Base-by-base conservation (phyloP, 2,797 vertebrate genomes). In the Pseudopleuronectes americanus region DNA sequence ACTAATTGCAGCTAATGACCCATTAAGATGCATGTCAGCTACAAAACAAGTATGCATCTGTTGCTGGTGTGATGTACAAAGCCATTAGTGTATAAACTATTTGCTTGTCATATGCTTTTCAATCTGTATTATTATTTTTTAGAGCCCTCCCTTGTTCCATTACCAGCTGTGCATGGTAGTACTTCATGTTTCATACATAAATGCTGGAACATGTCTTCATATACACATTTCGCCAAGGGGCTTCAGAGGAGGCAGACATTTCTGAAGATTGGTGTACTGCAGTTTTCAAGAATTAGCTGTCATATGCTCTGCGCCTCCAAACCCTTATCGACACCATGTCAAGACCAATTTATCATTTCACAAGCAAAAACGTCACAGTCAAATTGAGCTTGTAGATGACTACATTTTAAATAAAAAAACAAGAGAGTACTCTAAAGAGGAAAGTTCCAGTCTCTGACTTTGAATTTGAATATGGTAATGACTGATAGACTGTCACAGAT, bases 1-100 rank as follows among this genome's bases (percentile, higher is more conserved):
- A 60, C 31, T 78, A 85, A 78, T 66, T 80, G 65, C 55, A 55
- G 57, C 59, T 80, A 85, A 83, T 81, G 75, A 69, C 4, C 75
- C 60, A 64, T 78, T 77, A 62, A 62, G 38, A 74, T 63, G 41
- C 56, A 53, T 68, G 38, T 65, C 48, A 49, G 66, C 56, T 52
- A 26, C 31, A 14, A 73, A 65, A 63, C 57, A 72, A 67, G 45
- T 6, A 26, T 26, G n/a, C 16, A 41, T 70, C 55, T 71, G 23
- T 55, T 65, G 48, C 33, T 66, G 28, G 5, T 49, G 52, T 23
- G 28, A 51, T 56, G 13, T 14, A 63, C 14, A 67, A 31, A 66
- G 14, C 45, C 53, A 66, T 79, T 70, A 64, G 45, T 41, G n/a
- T 56, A 21, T 17, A 54, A 14, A 17, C 9, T 64, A 56, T 69